Evolutionary conservation across 2,888 invertebrate genomes (phyloP), one percentile per base, ranked within the genome.

Genomic region (Lasioglossum marginatum): DNA sequence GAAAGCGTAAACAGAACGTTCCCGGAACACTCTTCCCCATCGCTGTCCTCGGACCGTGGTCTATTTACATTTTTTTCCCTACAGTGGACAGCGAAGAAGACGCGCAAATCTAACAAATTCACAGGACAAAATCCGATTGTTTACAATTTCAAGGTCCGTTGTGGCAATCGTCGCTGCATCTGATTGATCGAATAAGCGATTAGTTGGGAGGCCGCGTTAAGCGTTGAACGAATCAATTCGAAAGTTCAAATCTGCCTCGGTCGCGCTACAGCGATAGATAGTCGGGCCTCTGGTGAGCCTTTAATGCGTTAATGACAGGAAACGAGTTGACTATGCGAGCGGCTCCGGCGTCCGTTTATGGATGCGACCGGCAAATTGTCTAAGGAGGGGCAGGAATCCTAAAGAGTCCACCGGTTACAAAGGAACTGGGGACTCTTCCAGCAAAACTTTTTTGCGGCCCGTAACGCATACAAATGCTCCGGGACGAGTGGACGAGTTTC

Each of bases 241-340:
- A 72, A 27, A 45, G n/a, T 14, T 48, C 40, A 73, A 68, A 85
- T 76, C 79, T 16, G 31, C 6, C 37, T 34, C 5, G 60, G 27
- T 2, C 68, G 45, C 77, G 63, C 70, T 79, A 77, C 77, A 37
- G 6, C 48, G 57, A 77, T 78, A 83, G 57, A 78, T 84, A 83
- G 5, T 12, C 40, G 40, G 40, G 40, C 40, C 48, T 19, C 71
- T 52, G 86, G 87, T 79, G 88, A 90, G 82, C 92, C 92, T 93
- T 94, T 92, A 91, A 92, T 89, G 92, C 92, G 91, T 84, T 90
- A 91, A 91, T 88, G 91, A 92, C 92, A 92, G 91, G 91, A 92
- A 92, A 92, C 89, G 90, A 79, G 82, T 90, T 73, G 91, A 89
- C 90, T 88, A 84, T 81, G 88, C 88, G 87, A 88, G 76, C 90